Conservation (phyloP, 2,888 invertebrate genomes). For the Macropis europaea region DNA sequence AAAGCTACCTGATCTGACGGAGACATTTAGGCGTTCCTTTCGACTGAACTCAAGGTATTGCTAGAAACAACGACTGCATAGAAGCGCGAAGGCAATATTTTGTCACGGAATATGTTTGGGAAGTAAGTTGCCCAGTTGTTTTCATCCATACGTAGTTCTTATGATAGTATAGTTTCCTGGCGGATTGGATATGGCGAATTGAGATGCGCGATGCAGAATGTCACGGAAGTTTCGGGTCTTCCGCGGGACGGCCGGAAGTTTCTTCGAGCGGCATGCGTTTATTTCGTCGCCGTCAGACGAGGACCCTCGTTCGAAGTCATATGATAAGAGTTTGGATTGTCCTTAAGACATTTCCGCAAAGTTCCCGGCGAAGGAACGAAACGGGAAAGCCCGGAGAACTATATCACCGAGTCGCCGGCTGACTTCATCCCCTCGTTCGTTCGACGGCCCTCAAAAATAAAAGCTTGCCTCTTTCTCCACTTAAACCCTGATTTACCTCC, state of each 20-base stretch:
- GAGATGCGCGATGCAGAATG: slow-evolving; percentile 13
- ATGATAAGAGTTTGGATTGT: slow-evolving; percentile 53
- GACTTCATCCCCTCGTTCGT: slow-evolving; percentile 7
- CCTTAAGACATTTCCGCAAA: slow-evolving; percentile 23
- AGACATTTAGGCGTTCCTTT: too few species aligned
- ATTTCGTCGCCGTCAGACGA: slow-evolving; percentile 31
- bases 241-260: slow-evolving; percentile 15
- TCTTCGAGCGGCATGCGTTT: slow-evolving; percentile 26
- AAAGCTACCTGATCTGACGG: too few species aligned
- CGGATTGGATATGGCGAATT: slow-evolving; percentile 14
- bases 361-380: neutral
- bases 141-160: too few species aligned
- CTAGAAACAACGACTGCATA: too few species aligned
- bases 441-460: neutral
- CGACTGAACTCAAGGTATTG: too few species aligned
- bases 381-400: slow-evolving; percentile 11
- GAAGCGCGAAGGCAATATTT: too few species aligned
- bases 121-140: too few species aligned
- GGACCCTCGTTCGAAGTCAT: slow-evolving; percentile 30
- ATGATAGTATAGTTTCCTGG: too few species aligned
- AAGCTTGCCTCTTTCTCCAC: neutral
- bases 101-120: too few species aligned
- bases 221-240: slow-evolving; percentile 2
- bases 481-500: neutral
- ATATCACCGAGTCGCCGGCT: slow-evolving; percentile 19